These are phyloP conservation scores for Crocuta crocuta DNA, from an alignment of 2,113 vertebrate species.

Conservation along the genomic window DNA sequence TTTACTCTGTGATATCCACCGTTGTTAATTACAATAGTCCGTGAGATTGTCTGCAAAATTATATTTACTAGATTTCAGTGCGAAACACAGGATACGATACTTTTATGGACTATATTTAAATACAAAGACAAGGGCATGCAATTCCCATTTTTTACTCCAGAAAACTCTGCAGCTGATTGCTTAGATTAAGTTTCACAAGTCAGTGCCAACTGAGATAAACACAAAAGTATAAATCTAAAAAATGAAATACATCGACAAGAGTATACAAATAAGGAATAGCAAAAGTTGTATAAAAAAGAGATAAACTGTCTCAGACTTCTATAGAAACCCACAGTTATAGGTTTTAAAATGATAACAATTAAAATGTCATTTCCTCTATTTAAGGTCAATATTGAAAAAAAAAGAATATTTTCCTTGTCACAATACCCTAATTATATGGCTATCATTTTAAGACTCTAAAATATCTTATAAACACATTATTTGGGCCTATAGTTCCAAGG, in stretches of 20 bases:
- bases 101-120: not conserved
- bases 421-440: not conserved
- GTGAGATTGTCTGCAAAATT: not conserved
- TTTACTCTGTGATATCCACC: not conserved
- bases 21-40: not conserved
- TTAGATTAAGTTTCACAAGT: not conserved
- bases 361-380: not conserved
- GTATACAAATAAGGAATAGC: not conserved
- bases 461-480: constrained; percentile 6
- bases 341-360: not conserved
- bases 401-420: not conserved
- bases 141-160: not conserved
- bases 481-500: constrained; percentile 4
- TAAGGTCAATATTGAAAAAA: not conserved
- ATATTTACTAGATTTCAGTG: not conserved
- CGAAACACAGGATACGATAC: not conserved
- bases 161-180: not conserved
- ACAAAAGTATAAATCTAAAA: not conserved
- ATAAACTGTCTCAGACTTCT: not conserved
- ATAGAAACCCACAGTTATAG: not conserved
- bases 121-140: not conserved
- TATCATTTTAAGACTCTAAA: not conserved
- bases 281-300: not conserved
- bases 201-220: not conserved
- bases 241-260: not conserved